These are phyloP conservation scores for Xylocopa sonorina DNA, from an alignment of 1,140 invertebrate genomes.

Conservation along the genomic window DNA sequence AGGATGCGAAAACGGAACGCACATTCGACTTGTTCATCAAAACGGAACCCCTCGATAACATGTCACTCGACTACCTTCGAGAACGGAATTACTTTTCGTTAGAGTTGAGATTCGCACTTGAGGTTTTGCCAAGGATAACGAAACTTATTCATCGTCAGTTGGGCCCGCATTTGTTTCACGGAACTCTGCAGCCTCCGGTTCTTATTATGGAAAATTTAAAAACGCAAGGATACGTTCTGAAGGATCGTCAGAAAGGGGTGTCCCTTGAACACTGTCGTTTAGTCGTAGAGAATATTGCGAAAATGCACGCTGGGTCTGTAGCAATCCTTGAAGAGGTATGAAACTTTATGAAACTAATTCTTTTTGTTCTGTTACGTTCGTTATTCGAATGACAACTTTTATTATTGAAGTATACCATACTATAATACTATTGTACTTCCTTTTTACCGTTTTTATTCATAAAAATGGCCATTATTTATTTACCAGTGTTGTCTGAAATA, in stretches of 20 bases:
- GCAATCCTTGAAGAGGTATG: conserved; percentile 77
- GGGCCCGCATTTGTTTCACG: conserved; percentile 51
- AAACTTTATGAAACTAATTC: too few relatives aligned
- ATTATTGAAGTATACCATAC: too few relatives aligned
- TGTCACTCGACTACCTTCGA: neutral
- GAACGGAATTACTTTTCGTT: conserved; percentile 42
- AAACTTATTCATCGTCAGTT: conserved; percentile 20
- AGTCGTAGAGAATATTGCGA: conserved; percentile 81
- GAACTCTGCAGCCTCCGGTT: conserved; percentile 59
- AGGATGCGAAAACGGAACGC: neutral
- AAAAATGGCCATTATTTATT: too few relatives aligned
- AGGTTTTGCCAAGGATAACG: conserved; percentile 54
- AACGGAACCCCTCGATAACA: conserved; percentile 26
- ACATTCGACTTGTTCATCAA: conserved; percentile 49
- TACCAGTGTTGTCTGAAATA: too few relatives aligned
- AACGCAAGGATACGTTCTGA: conserved; percentile 78
- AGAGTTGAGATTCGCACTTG: conserved; percentile 47
- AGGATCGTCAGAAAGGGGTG: conserved; percentile 78
- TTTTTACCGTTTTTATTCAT: too few relatives aligned
- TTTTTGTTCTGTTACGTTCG: too few relatives aligned
- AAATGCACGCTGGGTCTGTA: conserved; percentile 82
- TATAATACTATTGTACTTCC: too few relatives aligned
- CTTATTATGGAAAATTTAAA: conserved; percentile 80
- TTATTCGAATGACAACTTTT: too few relatives aligned
- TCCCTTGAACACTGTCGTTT: conserved; percentile 76